These are phyloP conservation scores for Castor canadensis DNA, from an alignment of 2,113 vertebrate genomes.

Conservation along the genomic window DNA sequence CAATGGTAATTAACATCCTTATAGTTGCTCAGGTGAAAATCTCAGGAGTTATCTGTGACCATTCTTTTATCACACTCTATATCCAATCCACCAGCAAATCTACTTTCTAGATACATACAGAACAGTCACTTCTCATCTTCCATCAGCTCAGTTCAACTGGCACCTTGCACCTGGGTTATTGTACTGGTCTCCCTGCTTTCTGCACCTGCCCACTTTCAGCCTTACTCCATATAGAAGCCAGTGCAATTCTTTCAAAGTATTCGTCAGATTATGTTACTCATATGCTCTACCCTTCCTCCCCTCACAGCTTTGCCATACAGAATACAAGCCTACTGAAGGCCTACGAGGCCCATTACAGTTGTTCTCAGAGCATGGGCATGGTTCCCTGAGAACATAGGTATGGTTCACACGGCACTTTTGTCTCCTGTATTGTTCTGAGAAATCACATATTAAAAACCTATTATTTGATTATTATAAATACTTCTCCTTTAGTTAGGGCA, in stretches of 20 bases:
- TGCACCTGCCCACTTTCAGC: background rate
- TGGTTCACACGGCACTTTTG: background rate
- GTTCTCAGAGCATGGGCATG: background rate
- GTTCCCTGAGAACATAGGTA: background rate
- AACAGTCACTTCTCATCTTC: background rate
- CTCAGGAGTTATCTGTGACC: background rate
- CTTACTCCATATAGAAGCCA: background rate
- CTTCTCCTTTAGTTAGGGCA: background rate
- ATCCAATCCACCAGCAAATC: background rate
- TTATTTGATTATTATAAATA: background rate
- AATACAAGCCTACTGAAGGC: background rate
- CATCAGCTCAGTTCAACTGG: background rate
- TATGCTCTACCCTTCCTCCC: background rate
- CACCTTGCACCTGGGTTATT: background rate
- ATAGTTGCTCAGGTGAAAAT: background rate
- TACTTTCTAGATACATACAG: background rate
- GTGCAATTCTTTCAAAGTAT: background rate
- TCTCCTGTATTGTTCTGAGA: background rate
- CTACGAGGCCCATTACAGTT: background rate
- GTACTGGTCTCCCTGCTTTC: background rate
- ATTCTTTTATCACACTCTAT: background rate
- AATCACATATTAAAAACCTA: background rate
- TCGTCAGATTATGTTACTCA: background rate
- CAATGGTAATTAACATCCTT: background rate
- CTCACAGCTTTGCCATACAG: background rate